Percentiles rank a stretch among this genome's conserved stretches.
Conservation (phyloP, 2,888 invertebrate species). For the Heliconius hortense region DNA sequence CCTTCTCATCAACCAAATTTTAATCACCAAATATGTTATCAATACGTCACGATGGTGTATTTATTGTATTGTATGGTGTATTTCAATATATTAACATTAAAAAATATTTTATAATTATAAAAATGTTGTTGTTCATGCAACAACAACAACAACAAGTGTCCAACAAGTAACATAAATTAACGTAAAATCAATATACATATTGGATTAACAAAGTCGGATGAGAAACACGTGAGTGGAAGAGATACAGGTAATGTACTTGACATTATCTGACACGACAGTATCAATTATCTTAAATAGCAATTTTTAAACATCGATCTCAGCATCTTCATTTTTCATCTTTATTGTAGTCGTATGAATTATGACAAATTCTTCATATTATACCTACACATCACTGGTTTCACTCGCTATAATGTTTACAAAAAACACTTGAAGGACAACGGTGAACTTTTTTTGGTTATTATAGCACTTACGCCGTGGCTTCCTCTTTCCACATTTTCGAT, state of each 20-base stretch:
- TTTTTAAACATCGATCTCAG: neutral
- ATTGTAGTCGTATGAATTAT: neutral
- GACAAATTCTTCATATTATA: neutral
- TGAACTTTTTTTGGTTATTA: neutral
- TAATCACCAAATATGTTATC: neutral
- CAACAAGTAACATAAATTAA: conserved; percentile 17
- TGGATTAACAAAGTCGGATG: conserved; percentile 39
- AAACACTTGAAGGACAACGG: neutral
- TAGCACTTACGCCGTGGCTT: neutral
- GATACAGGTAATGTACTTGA: neutral
- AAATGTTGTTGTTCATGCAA: neutral
- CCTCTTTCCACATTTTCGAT: neutral
- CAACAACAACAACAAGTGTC: too few species aligned
- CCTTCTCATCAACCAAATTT: neutral
- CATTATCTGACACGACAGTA: too few species aligned
- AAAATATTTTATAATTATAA: neutral
- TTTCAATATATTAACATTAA: neutral
- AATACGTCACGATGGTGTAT: neutral
- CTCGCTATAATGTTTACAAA: neutral
- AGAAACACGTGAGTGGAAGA: conserved; percentile 29
- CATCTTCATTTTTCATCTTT: too few species aligned
- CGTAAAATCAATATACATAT: conserved; percentile 35
- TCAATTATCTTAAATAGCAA: neutral
- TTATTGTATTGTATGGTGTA: too few species aligned
- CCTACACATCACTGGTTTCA: too few species aligned